A percentile compares a stretch with the other conserved stretches of the same genome.
These are phyloP conservation scores for Bombus polaris DNA, from an alignment of 1,140 invertebrate species.

Conservation along the genomic window DNA sequence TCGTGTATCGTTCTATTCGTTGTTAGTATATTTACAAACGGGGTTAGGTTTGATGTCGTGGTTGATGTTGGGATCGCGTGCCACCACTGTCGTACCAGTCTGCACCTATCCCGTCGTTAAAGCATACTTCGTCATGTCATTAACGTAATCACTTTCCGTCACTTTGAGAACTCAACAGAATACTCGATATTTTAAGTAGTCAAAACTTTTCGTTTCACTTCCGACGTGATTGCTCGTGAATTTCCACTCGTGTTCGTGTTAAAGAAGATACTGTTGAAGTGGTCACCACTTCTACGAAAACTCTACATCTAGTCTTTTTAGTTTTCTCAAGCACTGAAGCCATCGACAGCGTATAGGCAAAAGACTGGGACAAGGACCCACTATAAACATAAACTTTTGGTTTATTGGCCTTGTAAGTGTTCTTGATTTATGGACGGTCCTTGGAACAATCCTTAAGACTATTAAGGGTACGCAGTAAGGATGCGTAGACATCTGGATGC, in stretches of 20 bases:
- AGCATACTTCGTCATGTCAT: conserved; percentile 65
- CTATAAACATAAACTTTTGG: no score
- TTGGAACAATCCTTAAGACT: no score
- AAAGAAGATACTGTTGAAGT: not conserved
- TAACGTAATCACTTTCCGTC: conserved; percentile 78
- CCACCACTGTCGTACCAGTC: conserved; percentile 73
- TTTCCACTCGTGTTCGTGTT: conserved; percentile 23
- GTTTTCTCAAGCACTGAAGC: no score
- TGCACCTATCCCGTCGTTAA: conserved; percentile 71
- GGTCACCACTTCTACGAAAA: no score
- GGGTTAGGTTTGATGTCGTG: conserved; percentile 51
- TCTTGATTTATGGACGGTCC: no score
- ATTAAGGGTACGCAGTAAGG: no score
- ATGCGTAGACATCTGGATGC: no score
- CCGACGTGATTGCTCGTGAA: conserved; percentile 29
- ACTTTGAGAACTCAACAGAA: conserved; percentile 68
- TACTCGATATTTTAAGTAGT: conserved; percentile 68
- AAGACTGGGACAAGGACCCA: no score
- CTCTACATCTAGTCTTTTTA: no score
- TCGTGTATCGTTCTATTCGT: conserved; percentile 37
- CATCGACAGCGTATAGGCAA: no score
- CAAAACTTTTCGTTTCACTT: conserved; percentile 46
- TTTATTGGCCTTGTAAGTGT: no score
- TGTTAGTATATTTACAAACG: conserved; percentile 25
- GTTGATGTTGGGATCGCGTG: conserved; percentile 70